Evolutionary conservation across 2,797 vertebrate species (phyloP).

Genomic region (Sphaeramia orbicularis): DNA sequence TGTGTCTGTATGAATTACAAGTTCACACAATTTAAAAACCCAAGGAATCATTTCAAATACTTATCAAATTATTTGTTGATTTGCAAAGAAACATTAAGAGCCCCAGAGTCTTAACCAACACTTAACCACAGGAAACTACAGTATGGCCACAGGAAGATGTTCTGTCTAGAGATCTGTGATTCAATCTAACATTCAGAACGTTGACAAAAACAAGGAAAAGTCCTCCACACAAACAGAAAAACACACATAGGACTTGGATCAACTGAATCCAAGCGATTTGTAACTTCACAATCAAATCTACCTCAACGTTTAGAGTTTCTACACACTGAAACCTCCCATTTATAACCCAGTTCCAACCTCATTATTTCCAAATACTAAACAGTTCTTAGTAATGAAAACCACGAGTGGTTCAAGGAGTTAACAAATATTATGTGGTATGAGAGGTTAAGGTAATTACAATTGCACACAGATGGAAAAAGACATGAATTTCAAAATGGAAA

Average conservation of each 20-base stretch:
- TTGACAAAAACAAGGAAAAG: neutral
- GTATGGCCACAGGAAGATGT: slow-evolving; percentile 16
- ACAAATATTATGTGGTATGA: slow-evolving; percentile 48
- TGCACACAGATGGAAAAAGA: slow-evolving; percentile 61
- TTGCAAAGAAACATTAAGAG: too few relatives aligned
- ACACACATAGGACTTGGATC: slow-evolving; percentile 31
- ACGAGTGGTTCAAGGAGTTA: neutral
- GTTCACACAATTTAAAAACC: too few relatives aligned
- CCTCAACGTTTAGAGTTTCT: slow-evolving; percentile 21
- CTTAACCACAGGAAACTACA: too few relatives aligned
- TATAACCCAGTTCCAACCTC: neutral
- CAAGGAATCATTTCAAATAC: too few relatives aligned
- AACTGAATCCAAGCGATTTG: slow-evolving; percentile 19
- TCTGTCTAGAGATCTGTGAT: slow-evolving; percentile 19
- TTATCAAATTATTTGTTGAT: too few relatives aligned
- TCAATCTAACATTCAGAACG: slow-evolving; percentile 32
- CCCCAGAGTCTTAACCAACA: too few relatives aligned
- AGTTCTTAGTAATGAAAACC: slow-evolving; percentile 3
- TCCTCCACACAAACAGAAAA: slow-evolving; percentile 12
- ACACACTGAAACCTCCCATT: slow-evolving; percentile 3
- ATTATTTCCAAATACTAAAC: slow-evolving; percentile 8
- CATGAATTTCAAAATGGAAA: slow-evolving; percentile 72
- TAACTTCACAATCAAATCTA: too few relatives aligned
- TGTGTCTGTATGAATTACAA: too few relatives aligned
- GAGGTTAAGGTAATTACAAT: slow-evolving; percentile 49